Conservation (phyloP, 2,888 invertebrate genomes). For the Pammene fasciana region DNA sequence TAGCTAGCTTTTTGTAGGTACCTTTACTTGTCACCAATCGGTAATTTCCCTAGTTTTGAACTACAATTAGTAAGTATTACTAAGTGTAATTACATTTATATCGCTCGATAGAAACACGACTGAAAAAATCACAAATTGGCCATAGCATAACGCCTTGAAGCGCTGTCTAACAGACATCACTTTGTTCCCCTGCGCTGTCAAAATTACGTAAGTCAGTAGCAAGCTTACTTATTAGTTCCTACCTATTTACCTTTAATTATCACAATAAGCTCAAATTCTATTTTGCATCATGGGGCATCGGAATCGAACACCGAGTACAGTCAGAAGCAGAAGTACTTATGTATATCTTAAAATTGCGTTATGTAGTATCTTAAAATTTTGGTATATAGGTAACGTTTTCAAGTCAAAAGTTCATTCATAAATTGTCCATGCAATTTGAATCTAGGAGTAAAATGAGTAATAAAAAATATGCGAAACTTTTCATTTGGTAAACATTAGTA, state of each 20-base stretch:
- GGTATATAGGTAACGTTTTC: too few relatives aligned
- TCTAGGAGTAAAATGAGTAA: too few relatives aligned
- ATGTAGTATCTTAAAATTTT: too few relatives aligned
- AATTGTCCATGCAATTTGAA: too few relatives aligned
- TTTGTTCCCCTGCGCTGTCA: slow-evolving; percentile 39
- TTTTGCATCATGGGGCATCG: slow-evolving; percentile 6
- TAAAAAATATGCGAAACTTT: too few relatives aligned
- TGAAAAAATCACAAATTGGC: neutral
- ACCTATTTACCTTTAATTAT: slow-evolving; percentile 42
- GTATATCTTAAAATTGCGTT: too few relatives aligned
- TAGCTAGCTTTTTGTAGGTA: too few relatives aligned
- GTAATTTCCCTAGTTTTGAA: neutral
- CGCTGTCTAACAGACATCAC: slow-evolving; percentile 45
- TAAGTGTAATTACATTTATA: neutral
- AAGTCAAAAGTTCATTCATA: too few relatives aligned
- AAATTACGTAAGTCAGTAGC: slow-evolving; percentile 53
- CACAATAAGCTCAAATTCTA: slow-evolving; percentile 30
- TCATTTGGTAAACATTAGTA: too few relatives aligned
- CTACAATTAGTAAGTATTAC: neutral
- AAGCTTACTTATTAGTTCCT: slow-evolving; percentile 54
- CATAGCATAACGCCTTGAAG: slow-evolving; percentile 22
- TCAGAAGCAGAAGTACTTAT: too few relatives aligned
- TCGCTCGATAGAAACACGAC: too few relatives aligned
- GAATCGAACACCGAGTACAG: neutral
- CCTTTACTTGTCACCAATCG: too few relatives aligned